phyloP scores from a whole-genome alignment of 2,888 invertebrate species.

The Craniophora ligustri region DNA sequence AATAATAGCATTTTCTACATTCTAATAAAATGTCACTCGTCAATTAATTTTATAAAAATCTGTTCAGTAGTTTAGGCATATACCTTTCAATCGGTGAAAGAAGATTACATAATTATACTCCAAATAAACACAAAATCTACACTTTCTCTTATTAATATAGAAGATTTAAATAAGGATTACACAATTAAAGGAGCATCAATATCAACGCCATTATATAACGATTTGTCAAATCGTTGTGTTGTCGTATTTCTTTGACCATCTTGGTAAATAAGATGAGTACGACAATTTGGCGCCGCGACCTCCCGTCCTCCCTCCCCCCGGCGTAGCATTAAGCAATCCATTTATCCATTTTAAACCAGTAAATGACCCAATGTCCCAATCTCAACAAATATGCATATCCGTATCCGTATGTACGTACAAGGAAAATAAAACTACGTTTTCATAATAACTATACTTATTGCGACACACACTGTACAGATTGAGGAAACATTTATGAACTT shows the following conservation, averaged over 20 bases:
- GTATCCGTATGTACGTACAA: slow-evolving; percentile 23
- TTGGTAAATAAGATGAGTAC: slow-evolving; percentile 32
- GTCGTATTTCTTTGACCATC: slow-evolving; percentile 19
- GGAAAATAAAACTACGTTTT: slow-evolving; percentile 8
- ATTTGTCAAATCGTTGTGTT: slow-evolving; percentile 33
- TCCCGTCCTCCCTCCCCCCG: too few relatives aligned
- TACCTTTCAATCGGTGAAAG: too few relatives aligned
- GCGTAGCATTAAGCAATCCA: slow-evolving; percentile 34
- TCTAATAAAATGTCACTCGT: too few relatives aligned
- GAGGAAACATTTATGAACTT: slow-evolving; percentile 8
- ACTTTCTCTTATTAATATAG: too few relatives aligned
- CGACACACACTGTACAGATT: background rate
- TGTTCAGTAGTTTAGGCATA: too few relatives aligned
- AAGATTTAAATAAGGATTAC: too few relatives aligned
- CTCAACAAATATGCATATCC: slow-evolving; percentile 8
- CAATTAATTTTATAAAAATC: too few relatives aligned
- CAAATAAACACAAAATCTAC: too few relatives aligned
- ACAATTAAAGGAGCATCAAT: slow-evolving; percentile 18
- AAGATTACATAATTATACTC: too few relatives aligned
- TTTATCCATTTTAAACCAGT: background rate
- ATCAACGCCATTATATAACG: slow-evolving; percentile 36
- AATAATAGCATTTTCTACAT: too few relatives aligned
- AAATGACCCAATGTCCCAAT: slow-evolving; percentile 11
- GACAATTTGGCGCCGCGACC: slow-evolving; percentile 30
- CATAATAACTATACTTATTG: slow-evolving; percentile 17